Conservation (phyloP, 2,888 invertebrate species). For the Andrena hattorfiana region DNA sequence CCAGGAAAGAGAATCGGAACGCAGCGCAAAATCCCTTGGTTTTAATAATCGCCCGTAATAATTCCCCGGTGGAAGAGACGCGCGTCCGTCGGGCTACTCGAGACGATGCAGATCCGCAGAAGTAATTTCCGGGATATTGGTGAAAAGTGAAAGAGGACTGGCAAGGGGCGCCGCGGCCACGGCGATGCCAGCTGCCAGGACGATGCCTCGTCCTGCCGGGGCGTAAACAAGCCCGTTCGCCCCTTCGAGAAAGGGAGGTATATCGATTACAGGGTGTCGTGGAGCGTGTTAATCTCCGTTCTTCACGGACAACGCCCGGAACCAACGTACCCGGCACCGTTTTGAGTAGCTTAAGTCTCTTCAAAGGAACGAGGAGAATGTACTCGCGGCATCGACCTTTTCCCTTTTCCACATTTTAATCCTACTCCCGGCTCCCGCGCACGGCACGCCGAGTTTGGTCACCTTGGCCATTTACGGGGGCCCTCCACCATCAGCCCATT, state of each 20-base stretch:
- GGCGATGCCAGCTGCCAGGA: conserved; percentile 48
- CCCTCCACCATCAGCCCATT: background rate
- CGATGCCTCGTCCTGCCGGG: conserved; percentile 21
- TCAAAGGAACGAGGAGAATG: background rate
- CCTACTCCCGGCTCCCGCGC: conserved; percentile 24
- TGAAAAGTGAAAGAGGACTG: conserved; percentile 55
- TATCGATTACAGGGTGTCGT: conserved; percentile 73
- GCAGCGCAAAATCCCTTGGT: background rate
- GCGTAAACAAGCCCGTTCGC: conserved; percentile 60
- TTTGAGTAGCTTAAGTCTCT: conserved; percentile 63
- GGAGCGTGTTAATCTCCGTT: conserved; percentile 70
- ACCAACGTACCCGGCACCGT: conserved; percentile 50
- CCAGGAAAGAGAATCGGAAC: background rate
- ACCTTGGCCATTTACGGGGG: conserved; percentile 20
- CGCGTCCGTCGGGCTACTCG: conserved; percentile 16
- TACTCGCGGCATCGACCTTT: conserved; percentile 25
- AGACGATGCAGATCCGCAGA: conserved; percentile 57
- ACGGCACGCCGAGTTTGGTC: conserved; percentile 17
- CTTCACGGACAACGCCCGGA: conserved; percentile 48
- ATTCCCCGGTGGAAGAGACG: background rate
- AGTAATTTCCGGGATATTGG: conserved; percentile 47
- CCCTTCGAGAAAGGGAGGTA: conserved; percentile 52
- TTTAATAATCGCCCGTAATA: conserved; percentile 13
- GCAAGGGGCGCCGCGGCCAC: conserved; percentile 44
- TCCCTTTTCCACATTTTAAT: conserved; percentile 50